Conservation (phyloP, 2,113 vertebrate species). For the Bubalus kerabau region DNA sequence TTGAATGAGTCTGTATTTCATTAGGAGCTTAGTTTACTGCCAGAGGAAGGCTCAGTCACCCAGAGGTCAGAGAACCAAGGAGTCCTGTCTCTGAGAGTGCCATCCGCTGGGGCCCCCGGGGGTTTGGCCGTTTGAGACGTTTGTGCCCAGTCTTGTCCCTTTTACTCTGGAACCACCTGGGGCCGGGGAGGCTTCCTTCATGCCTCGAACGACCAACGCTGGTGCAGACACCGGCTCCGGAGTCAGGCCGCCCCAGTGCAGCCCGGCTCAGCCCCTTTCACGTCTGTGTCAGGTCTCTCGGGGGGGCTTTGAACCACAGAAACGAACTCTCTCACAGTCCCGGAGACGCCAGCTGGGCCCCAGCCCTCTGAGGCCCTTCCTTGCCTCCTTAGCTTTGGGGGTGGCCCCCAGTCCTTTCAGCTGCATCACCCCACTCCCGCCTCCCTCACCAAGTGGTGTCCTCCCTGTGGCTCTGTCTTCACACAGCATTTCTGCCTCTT, state of each 20-base stretch:
- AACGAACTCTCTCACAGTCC: background rate
- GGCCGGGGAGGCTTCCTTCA: rapidly evolving
- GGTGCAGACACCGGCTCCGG: rapidly evolving
- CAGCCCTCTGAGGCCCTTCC: background rate
- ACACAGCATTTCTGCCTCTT: background rate
- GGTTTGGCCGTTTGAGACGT: rapidly evolving
- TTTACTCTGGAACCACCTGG: background rate
- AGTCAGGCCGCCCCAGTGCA: background rate
- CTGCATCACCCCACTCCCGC: rapidly evolving
- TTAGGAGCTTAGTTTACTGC: background rate
- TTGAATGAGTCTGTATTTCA: background rate
- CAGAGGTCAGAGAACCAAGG: background rate
- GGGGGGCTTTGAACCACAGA: rapidly evolving
- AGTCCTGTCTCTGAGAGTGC: rapidly evolving
- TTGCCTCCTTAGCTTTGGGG: rapidly evolving
- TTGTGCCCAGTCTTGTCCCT: background rate
- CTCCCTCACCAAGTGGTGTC: rapidly evolving
- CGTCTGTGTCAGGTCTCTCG: rapidly evolving
- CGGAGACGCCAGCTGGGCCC: background rate
- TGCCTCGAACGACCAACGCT: rapidly evolving
- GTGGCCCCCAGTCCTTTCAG: rapidly evolving
- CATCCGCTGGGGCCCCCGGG: rapidly evolving
- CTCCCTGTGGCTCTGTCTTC: background rate
- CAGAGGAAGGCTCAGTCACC: background rate
- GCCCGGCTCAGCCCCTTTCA: rapidly evolving